phyloP scores from a whole-genome alignment of 2,888 invertebrate species.

The Dasypogon diadema region DNA sequence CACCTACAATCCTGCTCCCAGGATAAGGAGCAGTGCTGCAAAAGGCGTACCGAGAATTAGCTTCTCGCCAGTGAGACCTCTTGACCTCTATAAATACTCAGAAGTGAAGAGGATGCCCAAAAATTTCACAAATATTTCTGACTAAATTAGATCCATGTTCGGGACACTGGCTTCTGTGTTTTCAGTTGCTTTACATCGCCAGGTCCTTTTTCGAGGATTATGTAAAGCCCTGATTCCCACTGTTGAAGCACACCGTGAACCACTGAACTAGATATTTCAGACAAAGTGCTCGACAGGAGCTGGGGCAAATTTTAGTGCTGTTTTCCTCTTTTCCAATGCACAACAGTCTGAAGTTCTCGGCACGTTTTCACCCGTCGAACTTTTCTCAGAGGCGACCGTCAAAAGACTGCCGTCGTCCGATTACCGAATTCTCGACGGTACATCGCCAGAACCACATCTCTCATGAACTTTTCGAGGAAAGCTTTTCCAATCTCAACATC shows the following conservation, averaged over 20 bases:
- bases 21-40: neutral
- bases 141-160: neutral
- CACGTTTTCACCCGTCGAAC: conserved; percentile 41
- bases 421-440: conserved; percentile 13
- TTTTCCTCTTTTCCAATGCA: neutral
- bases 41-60: neutral
- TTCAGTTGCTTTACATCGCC: neutral
- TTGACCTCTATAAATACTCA: neutral
- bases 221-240: neutral
- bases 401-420: conserved; percentile 45
- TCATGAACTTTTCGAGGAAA: neutral
- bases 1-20: neutral
- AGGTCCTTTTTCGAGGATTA: conserved; percentile 5
- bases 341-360: neutral
- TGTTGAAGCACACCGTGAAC: neutral
- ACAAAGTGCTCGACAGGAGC: neutral
- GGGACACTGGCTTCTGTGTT: neutral
- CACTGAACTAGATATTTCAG: conserved; percentile 17
- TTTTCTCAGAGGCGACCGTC: conserved; percentile 51
- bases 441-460: conserved; percentile 7
- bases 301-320: neutral
- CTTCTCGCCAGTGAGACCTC: neutral
- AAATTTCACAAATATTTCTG: neutral
- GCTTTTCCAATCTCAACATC: conserved; percentile 11
- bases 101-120: neutral